Percentiles rank a stretch among this genome's conserved stretches.
phyloP scores from a whole-genome alignment of 2,888 invertebrate genomes.

The Heliconius aoede region DNA sequence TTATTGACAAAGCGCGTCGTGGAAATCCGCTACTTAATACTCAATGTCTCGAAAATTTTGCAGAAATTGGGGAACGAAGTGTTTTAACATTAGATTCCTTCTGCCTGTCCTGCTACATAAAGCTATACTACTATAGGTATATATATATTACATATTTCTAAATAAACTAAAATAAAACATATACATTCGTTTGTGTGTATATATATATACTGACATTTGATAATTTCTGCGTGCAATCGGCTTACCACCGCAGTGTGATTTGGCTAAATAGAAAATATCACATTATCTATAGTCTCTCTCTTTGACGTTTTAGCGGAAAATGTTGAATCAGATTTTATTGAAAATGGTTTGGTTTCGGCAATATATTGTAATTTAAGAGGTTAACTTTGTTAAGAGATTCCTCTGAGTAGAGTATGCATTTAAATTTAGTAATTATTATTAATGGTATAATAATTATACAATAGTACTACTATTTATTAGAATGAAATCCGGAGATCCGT shows the following conservation, averaged over 20 bases:
- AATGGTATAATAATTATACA: no score
- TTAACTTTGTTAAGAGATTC: not conserved
- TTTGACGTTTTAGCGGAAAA: not conserved
- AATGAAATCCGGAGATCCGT: no score
- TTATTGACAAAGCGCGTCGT: no score
- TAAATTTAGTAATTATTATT: no score
- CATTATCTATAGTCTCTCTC: not conserved
- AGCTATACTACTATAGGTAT: no score
- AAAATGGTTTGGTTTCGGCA: not conserved
- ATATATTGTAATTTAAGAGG: not conserved
- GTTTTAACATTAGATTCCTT: no score
- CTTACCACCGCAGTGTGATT: conserved; percentile 17
- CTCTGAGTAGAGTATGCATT: no score
- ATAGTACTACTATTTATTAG: no score
- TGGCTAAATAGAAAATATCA: not conserved
- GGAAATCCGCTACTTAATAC: no score
- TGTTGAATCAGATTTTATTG: not conserved
- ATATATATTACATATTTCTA: not conserved
- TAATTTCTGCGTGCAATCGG: conserved; percentile 20
- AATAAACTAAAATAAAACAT: not conserved
- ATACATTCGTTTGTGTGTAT: not conserved
- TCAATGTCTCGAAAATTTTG: no score
- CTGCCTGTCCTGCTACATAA: no score
- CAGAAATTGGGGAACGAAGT: no score
- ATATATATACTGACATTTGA: not conserved